Evolutionary conservation across 2,797 vertebrate genomes (phyloP), one percentile per base, ranked within the genome.

Genomic region (Leptatherina wallacei): DNA sequence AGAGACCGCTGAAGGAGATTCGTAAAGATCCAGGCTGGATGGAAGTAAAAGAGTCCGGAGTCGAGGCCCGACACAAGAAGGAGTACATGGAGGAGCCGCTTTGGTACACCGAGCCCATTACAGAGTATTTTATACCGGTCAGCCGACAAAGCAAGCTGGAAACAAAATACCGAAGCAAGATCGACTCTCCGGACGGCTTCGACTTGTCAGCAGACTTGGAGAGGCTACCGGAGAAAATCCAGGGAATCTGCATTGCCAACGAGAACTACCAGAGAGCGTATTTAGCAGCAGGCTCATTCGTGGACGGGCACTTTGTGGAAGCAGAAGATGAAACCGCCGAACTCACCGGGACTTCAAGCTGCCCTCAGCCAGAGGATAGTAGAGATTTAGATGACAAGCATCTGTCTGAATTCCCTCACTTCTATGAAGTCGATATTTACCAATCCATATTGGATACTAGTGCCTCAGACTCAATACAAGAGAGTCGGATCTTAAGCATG

Each of bases 381-480:
- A 94, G 93, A 87, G 95, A 96, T 94, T 95, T 97, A 95, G 98
- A 98, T 99, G 98, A 98, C 91, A 94, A 97, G 96, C 98, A 99
- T 99, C 97, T 98, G 38, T 96, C 96, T 87, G 98, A 99, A 97
- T 95, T 98, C 90, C 96, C 97, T 61, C 96, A 99, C 98, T 99
- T 99, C 98, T 99, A 98, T 96, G 98, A 99, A 99, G 98, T 99
- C 73, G 97, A 98, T 87, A 97, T 99, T 95, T 98, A 99, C 93
- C 98, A 98, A 97, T 99, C 98, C 98, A 99, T 99, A 97, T 99
- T 99, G 98, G 98, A 99, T 99, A 96, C 98, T 94, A 97, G 98
- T 99, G 98, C 98, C 98, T 99, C 98, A 97, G 96, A 98, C 94
- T 95, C 95, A 77, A 94, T 96, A 95, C 96, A 97, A 96, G 98